Evolutionary conservation across 2,113 vertebrate species (phyloP).

Genomic region (Globicephala melas): DNA sequence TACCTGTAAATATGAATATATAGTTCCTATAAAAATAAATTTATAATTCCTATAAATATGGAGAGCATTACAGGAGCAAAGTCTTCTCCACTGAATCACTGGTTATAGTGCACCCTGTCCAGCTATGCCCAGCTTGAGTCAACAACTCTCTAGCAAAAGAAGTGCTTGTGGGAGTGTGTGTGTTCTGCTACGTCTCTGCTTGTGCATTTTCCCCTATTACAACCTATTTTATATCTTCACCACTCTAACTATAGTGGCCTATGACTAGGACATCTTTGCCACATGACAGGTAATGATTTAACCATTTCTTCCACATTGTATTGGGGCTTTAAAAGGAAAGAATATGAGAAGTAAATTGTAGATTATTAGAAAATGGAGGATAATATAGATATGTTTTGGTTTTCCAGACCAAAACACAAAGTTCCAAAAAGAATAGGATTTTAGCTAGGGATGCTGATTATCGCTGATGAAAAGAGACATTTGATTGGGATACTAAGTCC

Average conservation of each 20-base stretch:
- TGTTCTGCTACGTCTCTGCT: background rate
- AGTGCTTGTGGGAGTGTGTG: too few relatives aligned
- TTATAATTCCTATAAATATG: background rate
- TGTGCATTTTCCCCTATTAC: background rate
- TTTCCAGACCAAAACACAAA: background rate
- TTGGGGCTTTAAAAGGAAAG: background rate
- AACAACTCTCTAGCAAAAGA: background rate
- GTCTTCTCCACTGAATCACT: background rate
- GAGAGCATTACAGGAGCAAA: background rate
- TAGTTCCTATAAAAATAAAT: background rate
- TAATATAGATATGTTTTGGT: background rate
- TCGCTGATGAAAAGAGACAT: background rate
- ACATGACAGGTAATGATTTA: background rate
- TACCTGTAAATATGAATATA: background rate
- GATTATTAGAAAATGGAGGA: background rate
- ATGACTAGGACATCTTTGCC: background rate
- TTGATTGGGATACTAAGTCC: background rate
- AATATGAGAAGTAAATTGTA: background rate
- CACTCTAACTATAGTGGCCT: background rate
- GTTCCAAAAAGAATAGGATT: background rate
- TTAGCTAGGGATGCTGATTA: background rate
- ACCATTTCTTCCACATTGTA: background rate
- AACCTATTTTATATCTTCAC: background rate
- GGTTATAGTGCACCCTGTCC: background rate
- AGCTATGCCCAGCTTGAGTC: background rate